Evolutionary conservation across 2,113 vertebrate genomes (phyloP).

Genomic region (Scomber scombrus): DNA sequence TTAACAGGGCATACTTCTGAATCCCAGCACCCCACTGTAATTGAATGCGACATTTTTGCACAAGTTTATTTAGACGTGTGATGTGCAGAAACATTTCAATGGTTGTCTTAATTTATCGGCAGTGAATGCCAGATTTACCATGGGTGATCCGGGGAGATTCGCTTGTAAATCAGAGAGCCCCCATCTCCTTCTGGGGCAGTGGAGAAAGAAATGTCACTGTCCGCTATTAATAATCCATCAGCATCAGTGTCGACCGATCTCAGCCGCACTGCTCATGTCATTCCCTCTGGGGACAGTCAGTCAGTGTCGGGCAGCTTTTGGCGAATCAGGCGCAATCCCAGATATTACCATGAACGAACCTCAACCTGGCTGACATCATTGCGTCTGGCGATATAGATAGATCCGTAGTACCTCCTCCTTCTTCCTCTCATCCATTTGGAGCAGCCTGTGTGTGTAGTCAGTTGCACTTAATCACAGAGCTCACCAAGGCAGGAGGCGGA

Average conservation of each 20-base stretch:
- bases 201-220: conserved; percentile 40
- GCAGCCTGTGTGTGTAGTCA: conserved; percentile 67
- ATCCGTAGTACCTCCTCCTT: conserved; percentile 80
- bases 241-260: conserved; percentile 51
- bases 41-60: conserved; percentile 19
- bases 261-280: conserved; percentile 52
- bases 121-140: conserved; percentile 6
- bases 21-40: background rate
- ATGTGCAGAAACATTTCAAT: background rate
- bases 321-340: conserved; percentile 44
- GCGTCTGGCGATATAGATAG: conserved; percentile 82
- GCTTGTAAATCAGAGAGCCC: background rate
- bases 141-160: background rate
- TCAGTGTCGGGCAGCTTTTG: conserved; percentile 18
- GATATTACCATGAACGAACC: conserved; percentile 50
- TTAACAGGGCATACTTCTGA: conserved; percentile 3
- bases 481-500: conserved; percentile 78
- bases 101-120: background rate
- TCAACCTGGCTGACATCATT: conserved; percentile 85
- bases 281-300: conserved; percentile 22
- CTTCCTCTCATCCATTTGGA: conserved; percentile 48
- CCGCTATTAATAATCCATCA: conserved; percentile 27
- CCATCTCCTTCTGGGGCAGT: background rate
- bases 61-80: background rate
- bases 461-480: conserved; percentile 77